Conservation (phyloP, 2,888 invertebrate genomes). For the Allygus modestus region DNA sequence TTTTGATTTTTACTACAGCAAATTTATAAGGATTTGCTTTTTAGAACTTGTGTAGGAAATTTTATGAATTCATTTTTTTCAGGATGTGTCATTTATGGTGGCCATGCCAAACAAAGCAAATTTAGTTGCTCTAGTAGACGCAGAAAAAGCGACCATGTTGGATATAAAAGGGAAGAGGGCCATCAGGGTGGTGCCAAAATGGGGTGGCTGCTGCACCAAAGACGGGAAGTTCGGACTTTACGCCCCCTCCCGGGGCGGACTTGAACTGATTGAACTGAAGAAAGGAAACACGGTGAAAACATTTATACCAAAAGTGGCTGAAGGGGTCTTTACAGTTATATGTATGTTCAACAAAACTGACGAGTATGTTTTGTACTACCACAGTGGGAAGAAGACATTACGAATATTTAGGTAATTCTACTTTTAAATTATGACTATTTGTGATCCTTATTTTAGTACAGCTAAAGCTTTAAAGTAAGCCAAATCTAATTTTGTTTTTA, state of each 20-base stretch:
- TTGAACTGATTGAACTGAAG: constrained; percentile 94
- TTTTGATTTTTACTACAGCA: no score
- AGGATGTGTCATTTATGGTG: constrained; percentile 86
- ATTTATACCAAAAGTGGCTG: constrained; percentile 95
- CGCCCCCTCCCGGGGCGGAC: constrained; percentile 94
- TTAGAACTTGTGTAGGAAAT: no score
- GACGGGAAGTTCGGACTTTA: constrained; percentile 95
- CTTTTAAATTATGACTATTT: background rate
- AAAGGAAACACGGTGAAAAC: constrained; percentile 93
- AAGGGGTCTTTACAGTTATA: constrained; percentile 97
- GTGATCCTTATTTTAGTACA: no score
- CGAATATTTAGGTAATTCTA: constrained; percentile 87
- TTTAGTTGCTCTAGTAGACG: constrained; percentile 92
- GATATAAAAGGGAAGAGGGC: constrained; percentile 94
- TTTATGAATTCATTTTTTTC: no score
- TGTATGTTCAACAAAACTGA: constrained; percentile 96
- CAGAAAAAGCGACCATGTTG: constrained; percentile 93
- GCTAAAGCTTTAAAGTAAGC: no score
- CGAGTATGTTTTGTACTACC: constrained; percentile 97
- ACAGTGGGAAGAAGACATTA: constrained; percentile 95
- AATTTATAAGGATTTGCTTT: no score
- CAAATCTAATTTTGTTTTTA: no score
- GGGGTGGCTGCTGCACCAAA: constrained; percentile 93
- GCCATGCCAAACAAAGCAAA: constrained; percentile 91
- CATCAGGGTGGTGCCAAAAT: constrained; percentile 91